These are phyloP conservation scores for Siphlonurus alternatus DNA, from an alignment of 2,888 invertebrate species.

Conservation along the genomic window DNA sequence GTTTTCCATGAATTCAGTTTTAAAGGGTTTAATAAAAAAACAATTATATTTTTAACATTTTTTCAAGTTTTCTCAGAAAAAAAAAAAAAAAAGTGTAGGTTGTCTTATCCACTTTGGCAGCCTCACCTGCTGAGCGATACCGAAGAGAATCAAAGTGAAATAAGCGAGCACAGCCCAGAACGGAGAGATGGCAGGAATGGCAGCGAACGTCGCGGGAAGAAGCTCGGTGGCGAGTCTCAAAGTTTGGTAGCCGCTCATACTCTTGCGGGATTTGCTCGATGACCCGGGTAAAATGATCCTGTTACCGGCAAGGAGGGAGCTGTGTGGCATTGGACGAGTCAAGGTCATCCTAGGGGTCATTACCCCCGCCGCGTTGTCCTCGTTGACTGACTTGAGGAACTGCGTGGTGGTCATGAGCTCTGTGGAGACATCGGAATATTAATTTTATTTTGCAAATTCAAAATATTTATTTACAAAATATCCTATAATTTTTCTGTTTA, in stretches of 20 bases:
- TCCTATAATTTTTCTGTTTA: too few species aligned
- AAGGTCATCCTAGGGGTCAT: not conserved
- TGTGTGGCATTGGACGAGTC: slow-evolving; percentile 46
- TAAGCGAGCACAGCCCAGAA: slow-evolving; percentile 81
- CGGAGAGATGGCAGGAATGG: slow-evolving; percentile 61
- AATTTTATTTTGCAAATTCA: too few species aligned
- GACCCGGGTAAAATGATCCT: slow-evolving; percentile 41
- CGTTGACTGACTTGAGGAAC: slow-evolving; percentile 41
- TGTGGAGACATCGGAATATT: too few species aligned
- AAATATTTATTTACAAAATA: too few species aligned
- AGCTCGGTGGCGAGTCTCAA: slow-evolving; percentile 73
- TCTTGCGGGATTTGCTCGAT: slow-evolving; percentile 38
- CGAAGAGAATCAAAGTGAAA: slow-evolving; percentile 68
- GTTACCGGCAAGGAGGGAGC: slow-evolving; percentile 52
- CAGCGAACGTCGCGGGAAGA: slow-evolving; percentile 70
- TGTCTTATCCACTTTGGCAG: too few species aligned
- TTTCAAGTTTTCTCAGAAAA: too few species aligned
- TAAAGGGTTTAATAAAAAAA: too few species aligned
- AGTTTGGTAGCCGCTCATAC: slow-evolving; percentile 45
- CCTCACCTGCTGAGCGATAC: slow-evolving; percentile 60
- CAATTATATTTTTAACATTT: too few species aligned
- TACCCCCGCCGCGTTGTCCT: not conserved
- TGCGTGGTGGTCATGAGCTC: slow-evolving; percentile 53
- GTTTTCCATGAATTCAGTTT: too few species aligned
- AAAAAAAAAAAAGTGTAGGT: too few species aligned